phyloP scores from a whole-genome alignment of 2,797 vertebrate species.

The Lutjanus campechanus region DNA sequence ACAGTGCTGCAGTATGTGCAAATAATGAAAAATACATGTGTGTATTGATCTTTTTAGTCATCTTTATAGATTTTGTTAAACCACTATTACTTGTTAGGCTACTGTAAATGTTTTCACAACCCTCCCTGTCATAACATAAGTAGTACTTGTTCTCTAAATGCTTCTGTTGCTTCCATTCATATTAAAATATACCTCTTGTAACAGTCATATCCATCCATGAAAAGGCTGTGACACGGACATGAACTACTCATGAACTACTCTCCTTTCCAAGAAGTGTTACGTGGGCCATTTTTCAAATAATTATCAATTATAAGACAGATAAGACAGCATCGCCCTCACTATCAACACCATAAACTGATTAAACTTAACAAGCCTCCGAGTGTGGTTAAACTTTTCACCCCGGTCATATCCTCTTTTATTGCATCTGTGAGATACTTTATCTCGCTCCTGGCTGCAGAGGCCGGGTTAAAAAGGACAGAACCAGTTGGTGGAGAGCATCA shows the following conservation, averaged over 20 bases:
- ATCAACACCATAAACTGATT: conserved; percentile 64
- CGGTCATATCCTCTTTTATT: conserved; percentile 66
- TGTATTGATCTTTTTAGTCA: neutral
- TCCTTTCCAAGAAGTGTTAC: conserved; percentile 38
- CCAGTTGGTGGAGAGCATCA: conserved; percentile 9
- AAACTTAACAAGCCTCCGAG: conserved; percentile 41
- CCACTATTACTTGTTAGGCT: neutral
- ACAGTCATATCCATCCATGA: neutral
- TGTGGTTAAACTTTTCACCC: conserved; percentile 75
- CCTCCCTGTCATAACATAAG: neutral
- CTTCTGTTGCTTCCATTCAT: neutral
- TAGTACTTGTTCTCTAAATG: neutral
- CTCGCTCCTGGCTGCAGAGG: conserved; percentile 16
- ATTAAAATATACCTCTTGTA: neutral
- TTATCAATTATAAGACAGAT: conserved; percentile 66
- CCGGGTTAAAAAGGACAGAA: conserved; percentile 9
- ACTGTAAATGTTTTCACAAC: neutral
- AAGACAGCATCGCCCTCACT: conserved; percentile 29
- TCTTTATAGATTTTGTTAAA: conserved; percentile 4
- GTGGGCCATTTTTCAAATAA: conserved; percentile 43
- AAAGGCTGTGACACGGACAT: neutral
- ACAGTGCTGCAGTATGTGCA: neutral
- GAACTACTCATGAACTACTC: neutral
- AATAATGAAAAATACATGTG: neutral
- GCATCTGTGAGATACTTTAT: conserved; percentile 37